Percentiles rank a stretch among this genome's conserved stretches.
These are phyloP conservation scores for Aphidius colemani DNA, from an alignment of 2,888 invertebrate species.

Conservation along the genomic window DNA sequence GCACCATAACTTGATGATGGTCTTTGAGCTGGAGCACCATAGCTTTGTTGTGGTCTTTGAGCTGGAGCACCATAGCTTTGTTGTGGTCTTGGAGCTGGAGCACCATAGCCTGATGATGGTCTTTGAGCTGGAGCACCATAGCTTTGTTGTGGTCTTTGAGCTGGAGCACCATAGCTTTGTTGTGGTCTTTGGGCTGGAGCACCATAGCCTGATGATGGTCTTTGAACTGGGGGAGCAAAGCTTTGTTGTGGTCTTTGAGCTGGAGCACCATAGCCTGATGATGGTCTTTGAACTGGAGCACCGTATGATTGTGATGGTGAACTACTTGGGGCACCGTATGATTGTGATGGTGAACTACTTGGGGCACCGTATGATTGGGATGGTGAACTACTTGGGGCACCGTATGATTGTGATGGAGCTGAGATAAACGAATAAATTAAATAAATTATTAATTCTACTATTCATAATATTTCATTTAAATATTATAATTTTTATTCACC, in stretches of 20 bases:
- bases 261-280: slow-evolving; percentile 61
- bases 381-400: slow-evolving; percentile 39
- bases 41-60: slow-evolving; percentile 22
- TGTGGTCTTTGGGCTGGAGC: slow-evolving; percentile 26
- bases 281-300: slow-evolving; percentile 42
- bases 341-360: slow-evolving; percentile 30
- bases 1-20: slow-evolving; percentile 47
- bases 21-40: slow-evolving; percentile 42
- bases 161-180: slow-evolving; percentile 13
- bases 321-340: slow-evolving; percentile 55
- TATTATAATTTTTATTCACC: too few species aligned
- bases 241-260: slow-evolving; percentile 45
- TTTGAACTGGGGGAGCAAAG: slow-evolving; percentile 54
- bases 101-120: slow-evolving; percentile 52
- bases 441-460: slow-evolving; percentile 19
- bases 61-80: slow-evolving; percentile 47
- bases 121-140: slow-evolving; percentile 53
- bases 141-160: slow-evolving; percentile 32
- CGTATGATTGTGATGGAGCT: slow-evolving; percentile 52
- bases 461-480: too few species aligned
- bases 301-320: slow-evolving; percentile 19
- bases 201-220: slow-evolving; percentile 9
- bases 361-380: slow-evolving; percentile 57
- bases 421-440: too few species aligned
- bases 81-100: slow-evolving; percentile 44